Base-by-base conservation (phyloP, 1,140 invertebrate species). In the Chrysoperla carnea region DNA sequence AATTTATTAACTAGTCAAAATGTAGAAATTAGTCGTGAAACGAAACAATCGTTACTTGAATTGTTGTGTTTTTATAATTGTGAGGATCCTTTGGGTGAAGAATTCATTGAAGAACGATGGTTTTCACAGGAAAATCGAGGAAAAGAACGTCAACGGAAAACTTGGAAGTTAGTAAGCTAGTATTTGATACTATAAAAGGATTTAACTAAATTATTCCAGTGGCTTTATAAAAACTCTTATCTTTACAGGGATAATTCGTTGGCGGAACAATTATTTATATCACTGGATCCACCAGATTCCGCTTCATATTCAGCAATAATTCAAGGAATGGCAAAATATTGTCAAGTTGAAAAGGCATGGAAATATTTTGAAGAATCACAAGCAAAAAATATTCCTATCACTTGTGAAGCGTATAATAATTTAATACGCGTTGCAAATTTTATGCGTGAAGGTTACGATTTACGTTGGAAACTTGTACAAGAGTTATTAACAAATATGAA, bases 51-150 rank as follows among this genome's bases (percentile, higher is more conserved):
- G 11, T 61, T 91, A n/a, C 61, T 93, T 8, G 83, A 93, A 61
- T 55, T 92, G 11, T 54, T 90, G 4, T 88, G 84, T 55, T 92
- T 76, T 58, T 81, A 76, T 50, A 92, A 93, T 62, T 68, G 71
- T 48, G 63, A 73, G 39, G 75, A 84, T 45, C 62, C 70, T 1
- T 42, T 72, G 14, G 61, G 70, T 9, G 67, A 73, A 35, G 77
- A 86, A 38, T 78, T 76, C 53, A 55, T 78, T n/a, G 82, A 87
- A 57, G 79, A 87, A 59, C 70, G 72, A 40, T 89, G 79, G 81
- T 88, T 81, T 54, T 53, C 53, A 46, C 63, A 69, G 40, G 58
- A 60, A 49, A 51, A 56, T 51, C 49, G 57, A 42, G 50, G 52
- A 6, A 67, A 61, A 43, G 69, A 77, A n/a, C 63, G 66, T 43